Evolutionary conservation across 2,113 vertebrate genomes (phyloP).

Genomic region (Pollachius pollachius): DNA sequence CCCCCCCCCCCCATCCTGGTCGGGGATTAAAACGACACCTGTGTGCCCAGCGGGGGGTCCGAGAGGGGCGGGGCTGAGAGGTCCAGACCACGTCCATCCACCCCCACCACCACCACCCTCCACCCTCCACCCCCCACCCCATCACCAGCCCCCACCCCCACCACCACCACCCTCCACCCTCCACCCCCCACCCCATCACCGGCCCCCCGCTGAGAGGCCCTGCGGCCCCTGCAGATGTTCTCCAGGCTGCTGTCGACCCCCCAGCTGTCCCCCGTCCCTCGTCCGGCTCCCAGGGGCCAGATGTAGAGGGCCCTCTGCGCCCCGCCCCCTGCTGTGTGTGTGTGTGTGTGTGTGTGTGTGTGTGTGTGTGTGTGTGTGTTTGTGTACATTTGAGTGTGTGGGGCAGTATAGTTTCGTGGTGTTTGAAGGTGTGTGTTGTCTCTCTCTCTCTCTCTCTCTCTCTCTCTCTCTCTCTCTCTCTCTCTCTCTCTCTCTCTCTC

Average conservation of each 20-base stretch:
- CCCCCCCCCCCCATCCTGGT: background rate
- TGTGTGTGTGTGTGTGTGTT: constrained; percentile 1
- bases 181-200: too few species aligned
- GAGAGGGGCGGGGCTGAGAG: constrained; percentile 39
- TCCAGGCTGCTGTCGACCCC: constrained; percentile 40
- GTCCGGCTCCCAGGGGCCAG: constrained; percentile 33
- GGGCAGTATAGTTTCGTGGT: too few species aligned
- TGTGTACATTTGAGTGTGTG: constrained; percentile 24
- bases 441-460: too few species aligned
- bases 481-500: too few species aligned
- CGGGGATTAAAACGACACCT: constrained; percentile 60
- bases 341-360: background rate
- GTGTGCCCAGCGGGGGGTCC: constrained; percentile 52
- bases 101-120: background rate
- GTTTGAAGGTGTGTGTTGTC: too few species aligned
- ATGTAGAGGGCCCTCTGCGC: background rate
- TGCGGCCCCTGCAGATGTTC: constrained; percentile 24
- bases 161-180: background rate
- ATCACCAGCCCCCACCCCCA: background rate
- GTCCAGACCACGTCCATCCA: background rate
- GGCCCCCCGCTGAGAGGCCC: constrained; percentile 1
- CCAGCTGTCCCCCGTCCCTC: constrained; percentile 53
- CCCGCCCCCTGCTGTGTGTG: background rate
- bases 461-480: too few species aligned
- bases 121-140: background rate